Evolutionary conservation across 2,113 vertebrate genomes (phyloP), one percentile per base, ranked within the genome.

Genomic region (Ptychochromis oligacanthus): DNA sequence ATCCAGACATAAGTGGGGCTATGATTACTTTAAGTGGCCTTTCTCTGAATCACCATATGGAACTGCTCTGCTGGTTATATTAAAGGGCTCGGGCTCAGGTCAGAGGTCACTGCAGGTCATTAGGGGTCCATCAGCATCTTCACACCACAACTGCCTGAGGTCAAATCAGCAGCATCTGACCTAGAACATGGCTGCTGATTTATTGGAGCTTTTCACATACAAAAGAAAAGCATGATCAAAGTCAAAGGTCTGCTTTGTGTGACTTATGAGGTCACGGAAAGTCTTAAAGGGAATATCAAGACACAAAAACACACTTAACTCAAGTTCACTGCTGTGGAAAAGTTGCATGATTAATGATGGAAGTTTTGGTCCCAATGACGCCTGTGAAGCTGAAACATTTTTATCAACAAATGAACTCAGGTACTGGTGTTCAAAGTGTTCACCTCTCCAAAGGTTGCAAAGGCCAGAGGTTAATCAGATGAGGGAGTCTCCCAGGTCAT

Each of bases 391-490:
- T 28, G 12, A 4, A 57, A 52, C 1, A 17, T 38, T 79, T n/a
- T 86, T 22, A 80, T 75, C 22, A 59, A 46, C 12, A 7, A 75
- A 34, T 59, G 38, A 67, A 59, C 14, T 34, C 11, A 49, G 62
- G 65, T 67, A n/a, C 46, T 54, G 24, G 24, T 61, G 31, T 70
- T 64, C 4, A 2, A n/a, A 3, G 49, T 82, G 64, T 91, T 89
- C 80, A 86, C 34, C 49, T 75, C 80, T 26, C 86, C 17, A 82
- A 79, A 81, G 59, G 78, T 84, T 70, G 4, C 52, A 81, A 84
- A 87, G 84, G 88, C 0, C 84, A 88, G 55, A 82, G 91, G 90
- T 90, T 88, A 90, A 79, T 87, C 83, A 59, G 79, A 20, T 40
- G 82, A 82, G 80, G 77, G n/a, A 15, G 64, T 38, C 77, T 82